Base-by-base conservation (phyloP, 37 sponge, comb jelly and placozoan species). In the Geodia barretti region DNA sequence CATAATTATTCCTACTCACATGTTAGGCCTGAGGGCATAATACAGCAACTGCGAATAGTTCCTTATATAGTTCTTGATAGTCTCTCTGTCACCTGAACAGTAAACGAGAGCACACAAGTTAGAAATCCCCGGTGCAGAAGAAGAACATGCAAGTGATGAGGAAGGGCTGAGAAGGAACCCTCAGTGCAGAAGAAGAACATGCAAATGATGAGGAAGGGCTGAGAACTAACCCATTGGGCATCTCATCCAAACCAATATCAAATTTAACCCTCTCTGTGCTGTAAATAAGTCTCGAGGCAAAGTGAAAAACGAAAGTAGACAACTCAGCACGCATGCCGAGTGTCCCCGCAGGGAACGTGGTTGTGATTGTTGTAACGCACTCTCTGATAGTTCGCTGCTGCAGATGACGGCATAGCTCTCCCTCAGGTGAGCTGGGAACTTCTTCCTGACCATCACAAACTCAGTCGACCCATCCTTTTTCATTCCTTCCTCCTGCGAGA, bases 401-500 rank as follows among this genome's bases (percentile, higher is more conserved):
- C 43, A 36, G 73, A 26, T 34, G 62, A 85, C 86, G 30, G 79
- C 32, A 28, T 64, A 33, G 32, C 59, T 29, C 35, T 61, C 62
- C 29, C 73, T 47, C 64, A 60, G 21, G 54, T 78, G 73, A 24
- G 72, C 64, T 11, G 86, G 64, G 32, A 79, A 71, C 41, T 69
- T 60, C 73, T 85, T 85, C 71, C 32, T 70, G 4, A 38, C 72
- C 58, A 62, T 39, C 41, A 85, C 33, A 60, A 78, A 85, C 47
- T 85, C 79, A 35, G 77, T 76, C 21, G 77, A 76, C 17, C 84
- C 77, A 66, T 84, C 84, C 35, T 36, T 34, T n/a, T 39, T 29
- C 32, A 25, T 24, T 43, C 43, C 14, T 2, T 41, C 43, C 7
- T 47, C 54, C 54, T 47, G 54, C 11, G 54, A 47, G 54, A 47